These are phyloP conservation scores for Polydrusus pterygomalis DNA, from an alignment of 2,888 invertebrate species.

Conservation along the genomic window DNA sequence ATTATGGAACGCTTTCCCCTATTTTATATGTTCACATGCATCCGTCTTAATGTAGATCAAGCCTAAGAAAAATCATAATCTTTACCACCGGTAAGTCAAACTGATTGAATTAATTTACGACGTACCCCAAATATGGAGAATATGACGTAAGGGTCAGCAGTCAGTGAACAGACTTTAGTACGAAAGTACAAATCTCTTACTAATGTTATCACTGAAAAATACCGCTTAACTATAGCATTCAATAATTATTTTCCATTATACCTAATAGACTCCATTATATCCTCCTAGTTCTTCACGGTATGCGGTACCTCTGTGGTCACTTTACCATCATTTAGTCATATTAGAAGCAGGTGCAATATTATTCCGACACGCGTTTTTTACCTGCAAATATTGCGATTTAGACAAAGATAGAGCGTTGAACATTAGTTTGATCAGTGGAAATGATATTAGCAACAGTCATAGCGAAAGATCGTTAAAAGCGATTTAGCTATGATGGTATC, in stretches of 20 bases:
- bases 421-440: slow-evolving; percentile 35
- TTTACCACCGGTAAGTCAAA: too few species aligned
- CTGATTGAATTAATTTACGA: too few species aligned
- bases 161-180: too few species aligned
- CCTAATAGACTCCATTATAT: neutral
- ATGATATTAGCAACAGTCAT: slow-evolving; percentile 37
- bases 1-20: too few species aligned
- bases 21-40: too few species aligned
- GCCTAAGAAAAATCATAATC: too few species aligned
- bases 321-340: slow-evolving; percentile 23
- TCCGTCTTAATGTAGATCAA: too few species aligned
- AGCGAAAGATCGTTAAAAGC: slow-evolving; percentile 28
- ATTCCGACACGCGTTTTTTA: slow-evolving; percentile 26
- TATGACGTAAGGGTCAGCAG: too few species aligned
- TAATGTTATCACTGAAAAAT: too few species aligned
- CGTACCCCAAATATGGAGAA: too few species aligned
- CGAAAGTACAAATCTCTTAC: too few species aligned
- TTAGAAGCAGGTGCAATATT: slow-evolving; percentile 28
- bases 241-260: neutral
- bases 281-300: slow-evolving; percentile 12
- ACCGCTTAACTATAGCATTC: too few species aligned
- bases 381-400: slow-evolving; percentile 34
- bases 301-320: slow-evolving; percentile 2
- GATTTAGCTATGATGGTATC: slow-evolving; percentile 22
- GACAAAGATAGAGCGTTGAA: slow-evolving; percentile 25